Conservation (phyloP, 2,113 vertebrate species). For the Notechis scutatus region DNA sequence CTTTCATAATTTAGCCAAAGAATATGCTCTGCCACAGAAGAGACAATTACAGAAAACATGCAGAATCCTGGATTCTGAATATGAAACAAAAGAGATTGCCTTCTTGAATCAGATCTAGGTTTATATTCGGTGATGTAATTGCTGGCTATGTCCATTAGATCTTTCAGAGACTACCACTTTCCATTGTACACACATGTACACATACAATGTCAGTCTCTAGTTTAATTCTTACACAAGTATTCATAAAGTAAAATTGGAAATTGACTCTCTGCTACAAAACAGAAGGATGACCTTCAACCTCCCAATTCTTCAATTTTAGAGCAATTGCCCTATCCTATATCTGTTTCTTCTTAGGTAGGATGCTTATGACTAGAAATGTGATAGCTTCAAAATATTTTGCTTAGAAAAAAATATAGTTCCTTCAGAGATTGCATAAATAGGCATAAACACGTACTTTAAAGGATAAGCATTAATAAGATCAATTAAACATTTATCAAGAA, state of each 20-base stretch:
- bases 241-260: not conserved
- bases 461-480: conserved; percentile 8
- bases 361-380: not conserved
- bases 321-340: accelerated
- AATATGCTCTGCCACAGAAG: not conserved
- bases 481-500: conserved; percentile 27
- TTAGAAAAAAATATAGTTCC: not conserved
- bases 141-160: not conserved
- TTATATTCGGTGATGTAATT: not conserved
- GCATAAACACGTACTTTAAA: not conserved
- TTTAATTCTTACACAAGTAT: not conserved
- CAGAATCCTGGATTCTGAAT: not conserved
- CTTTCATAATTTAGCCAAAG: not conserved
- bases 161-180: not conserved
- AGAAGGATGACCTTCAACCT: not conserved
- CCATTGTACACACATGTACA: not conserved
- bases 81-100: not conserved
- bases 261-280: not conserved
- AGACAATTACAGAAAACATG: not conserved
- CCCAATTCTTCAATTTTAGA: not conserved
- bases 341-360: not conserved
- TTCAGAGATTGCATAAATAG: not conserved
- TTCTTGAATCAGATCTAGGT: not conserved
- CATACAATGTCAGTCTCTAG: not conserved
- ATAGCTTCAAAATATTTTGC: not conserved